These are phyloP conservation scores for Drosophila sordidula DNA, from an alignment of 2,888 invertebrate species.

Conservation along the genomic window DNA sequence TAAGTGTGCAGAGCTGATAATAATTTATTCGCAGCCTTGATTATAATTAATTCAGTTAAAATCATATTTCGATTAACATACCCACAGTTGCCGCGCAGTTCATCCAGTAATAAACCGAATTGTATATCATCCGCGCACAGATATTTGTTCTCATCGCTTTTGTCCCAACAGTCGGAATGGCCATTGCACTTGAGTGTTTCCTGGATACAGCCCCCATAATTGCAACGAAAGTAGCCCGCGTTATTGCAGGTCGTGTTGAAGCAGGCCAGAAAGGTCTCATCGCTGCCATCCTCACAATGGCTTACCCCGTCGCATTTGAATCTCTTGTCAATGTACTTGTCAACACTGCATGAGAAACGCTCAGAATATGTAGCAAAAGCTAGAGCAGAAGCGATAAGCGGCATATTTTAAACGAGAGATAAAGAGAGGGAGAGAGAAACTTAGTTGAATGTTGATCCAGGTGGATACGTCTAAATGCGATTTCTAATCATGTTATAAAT, in stretches of 20 bases:
- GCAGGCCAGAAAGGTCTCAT: slow-evolving; percentile 32
- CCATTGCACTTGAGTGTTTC: slow-evolving; percentile 6
- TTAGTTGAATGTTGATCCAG: too few relatives aligned
- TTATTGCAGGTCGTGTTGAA: slow-evolving; percentile 4
- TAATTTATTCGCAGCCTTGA: too few relatives aligned
- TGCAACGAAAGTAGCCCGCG: slow-evolving; percentile 16
- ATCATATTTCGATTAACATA: slow-evolving; percentile 7
- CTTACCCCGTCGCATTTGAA: slow-evolving; percentile 24
- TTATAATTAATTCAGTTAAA: too few relatives aligned
- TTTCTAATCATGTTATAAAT: too few relatives aligned
- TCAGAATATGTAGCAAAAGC: not conserved
- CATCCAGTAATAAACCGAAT: not conserved
- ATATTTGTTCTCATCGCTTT: slow-evolving; percentile 33
- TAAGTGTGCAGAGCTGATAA: too few relatives aligned
- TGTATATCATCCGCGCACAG: slow-evolving; percentile 13
- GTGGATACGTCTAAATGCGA: too few relatives aligned
- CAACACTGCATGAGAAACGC: not conserved
- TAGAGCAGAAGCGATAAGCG: not conserved
- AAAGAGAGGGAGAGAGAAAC: too few relatives aligned
- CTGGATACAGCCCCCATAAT: slow-evolving; percentile 45
- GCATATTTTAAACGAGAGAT: not conserved
- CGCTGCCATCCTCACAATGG: slow-evolving; percentile 28
- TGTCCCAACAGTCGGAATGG: slow-evolving; percentile 22
- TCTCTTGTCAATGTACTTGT: not conserved
- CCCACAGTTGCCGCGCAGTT: slow-evolving; percentile 15